These are phyloP conservation scores for Rhizoglyphus robini DNA, from an alignment of 1,140 invertebrate genomes.

Conservation along the genomic window DNA sequence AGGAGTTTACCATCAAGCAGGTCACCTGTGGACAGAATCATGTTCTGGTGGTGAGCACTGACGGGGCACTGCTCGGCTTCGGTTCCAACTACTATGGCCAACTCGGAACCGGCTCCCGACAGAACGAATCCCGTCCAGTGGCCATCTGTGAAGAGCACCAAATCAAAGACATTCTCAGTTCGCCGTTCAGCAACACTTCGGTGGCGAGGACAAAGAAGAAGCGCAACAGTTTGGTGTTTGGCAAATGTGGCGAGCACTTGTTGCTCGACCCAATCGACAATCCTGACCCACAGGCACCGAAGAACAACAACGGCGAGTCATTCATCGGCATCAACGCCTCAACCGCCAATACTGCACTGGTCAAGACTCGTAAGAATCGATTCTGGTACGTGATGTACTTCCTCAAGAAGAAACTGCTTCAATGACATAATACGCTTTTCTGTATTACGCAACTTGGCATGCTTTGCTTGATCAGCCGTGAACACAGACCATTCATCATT, in stretches of 20 bases:
- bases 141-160: neutral
- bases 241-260: slow-evolving; percentile 17
- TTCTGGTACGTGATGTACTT: slow-evolving; percentile 1
- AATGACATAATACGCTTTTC: too few species aligned
- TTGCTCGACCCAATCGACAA: neutral
- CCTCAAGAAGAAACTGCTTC: neutral
- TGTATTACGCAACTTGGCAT: too few species aligned
- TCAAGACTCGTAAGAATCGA: neutral
- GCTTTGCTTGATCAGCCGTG: too few species aligned
- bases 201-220: neutral
- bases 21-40: slow-evolving; percentile 19
- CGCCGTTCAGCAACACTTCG: slow-evolving; percentile 15
- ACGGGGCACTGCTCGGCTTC: neutral
- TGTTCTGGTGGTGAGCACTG: neutral
- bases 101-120: neutral
- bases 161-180: slow-evolving; percentile 7
- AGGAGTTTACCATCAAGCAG: slow-evolving; percentile 6
- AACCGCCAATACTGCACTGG: neutral
- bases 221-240: slow-evolving; percentile 2
- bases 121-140: neutral
- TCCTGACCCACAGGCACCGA: neutral
- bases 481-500: too few species aligned
- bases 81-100: slow-evolving; percentile 17
- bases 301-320: neutral
- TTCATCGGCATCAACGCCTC: neutral